A percentile compares a stretch with the other conserved stretches of the same genome.
Conservation (phyloP, 1,140 invertebrate genomes). For the Bathynomus jamesi region DNA sequence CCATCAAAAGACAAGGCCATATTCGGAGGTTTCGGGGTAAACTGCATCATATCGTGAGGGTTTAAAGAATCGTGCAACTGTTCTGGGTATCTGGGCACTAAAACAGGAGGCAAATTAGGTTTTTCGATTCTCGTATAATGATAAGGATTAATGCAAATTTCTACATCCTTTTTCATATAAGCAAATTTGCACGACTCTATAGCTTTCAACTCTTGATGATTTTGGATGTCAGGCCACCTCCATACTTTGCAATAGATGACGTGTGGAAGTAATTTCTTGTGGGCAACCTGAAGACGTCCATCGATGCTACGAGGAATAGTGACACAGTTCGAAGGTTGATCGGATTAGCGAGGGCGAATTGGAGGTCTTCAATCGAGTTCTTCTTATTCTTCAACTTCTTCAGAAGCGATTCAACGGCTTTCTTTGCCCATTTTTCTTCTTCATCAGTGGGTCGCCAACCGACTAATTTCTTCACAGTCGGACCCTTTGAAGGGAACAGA, state of each 20-base stretch:
- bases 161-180: conserved; percentile 78
- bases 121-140: conserved; percentile 57
- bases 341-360: conserved; percentile 87
- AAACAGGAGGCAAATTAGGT: background rate
- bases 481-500: too few species aligned
- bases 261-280: conserved; percentile 86
- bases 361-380: conserved; percentile 86
- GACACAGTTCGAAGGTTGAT: conserved; percentile 84
- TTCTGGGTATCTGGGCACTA: background rate
- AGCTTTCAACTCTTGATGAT: conserved; percentile 85
- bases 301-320: conserved; percentile 75
- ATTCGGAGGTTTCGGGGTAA: background rate
- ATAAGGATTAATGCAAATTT: conserved; percentile 93
- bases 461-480: too few species aligned
- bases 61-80: background rate
- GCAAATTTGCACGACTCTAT: conserved; percentile 84
- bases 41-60: background rate
- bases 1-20: too few species aligned
- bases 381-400: too few species aligned
- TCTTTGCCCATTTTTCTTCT: too few species aligned
- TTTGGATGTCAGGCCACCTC: conserved; percentile 93
- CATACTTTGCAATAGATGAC: conserved; percentile 91
- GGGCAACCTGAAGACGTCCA: conserved; percentile 58
- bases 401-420: conserved; percentile 90
- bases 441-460: too few species aligned